phyloP scores from a whole-genome alignment of 2,888 invertebrate species.

The Globia sparganii region DNA sequence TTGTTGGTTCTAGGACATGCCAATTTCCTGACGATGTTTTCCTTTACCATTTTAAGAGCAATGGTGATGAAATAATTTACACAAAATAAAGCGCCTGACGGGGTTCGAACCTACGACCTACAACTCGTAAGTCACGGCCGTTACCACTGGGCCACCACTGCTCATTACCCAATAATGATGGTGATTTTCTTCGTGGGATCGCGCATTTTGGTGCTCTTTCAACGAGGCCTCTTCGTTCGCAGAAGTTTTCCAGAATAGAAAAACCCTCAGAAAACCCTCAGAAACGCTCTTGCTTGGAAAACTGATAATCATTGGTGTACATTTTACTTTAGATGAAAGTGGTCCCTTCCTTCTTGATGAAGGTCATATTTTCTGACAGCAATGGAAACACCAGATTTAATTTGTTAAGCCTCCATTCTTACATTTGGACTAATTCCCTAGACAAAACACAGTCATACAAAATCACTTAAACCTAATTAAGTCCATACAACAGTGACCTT shows the following conservation, averaged over 20 bases:
- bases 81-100: no score
- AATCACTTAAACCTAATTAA: constrained; percentile 42
- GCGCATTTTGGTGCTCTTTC: not conserved
- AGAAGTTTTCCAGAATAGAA: not conserved
- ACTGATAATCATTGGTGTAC: not conserved
- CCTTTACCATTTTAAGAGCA: no score
- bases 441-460: constrained; percentile 17
- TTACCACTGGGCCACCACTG: no score
- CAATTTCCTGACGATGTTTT: no score
- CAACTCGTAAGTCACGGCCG: no score
- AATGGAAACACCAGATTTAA: not conserved
- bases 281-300: not conserved
- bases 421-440: not conserved
- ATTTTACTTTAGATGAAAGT: not conserved
- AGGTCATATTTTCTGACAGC: not conserved
- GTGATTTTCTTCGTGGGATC: not conserved
- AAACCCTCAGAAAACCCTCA: not conserved
- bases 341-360: not conserved
- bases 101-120: no score
- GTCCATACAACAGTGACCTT: constrained; percentile 52
- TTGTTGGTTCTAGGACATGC: no score
- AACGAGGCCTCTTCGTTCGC: not conserved
- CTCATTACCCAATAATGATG: no score
- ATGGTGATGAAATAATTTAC: no score
- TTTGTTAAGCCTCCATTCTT: not conserved